Evolutionary conservation across 2,797 vertebrate species (phyloP), one percentile per base, ranked within the genome.

Genomic region (Acrossocheilus fasciatus): DNA sequence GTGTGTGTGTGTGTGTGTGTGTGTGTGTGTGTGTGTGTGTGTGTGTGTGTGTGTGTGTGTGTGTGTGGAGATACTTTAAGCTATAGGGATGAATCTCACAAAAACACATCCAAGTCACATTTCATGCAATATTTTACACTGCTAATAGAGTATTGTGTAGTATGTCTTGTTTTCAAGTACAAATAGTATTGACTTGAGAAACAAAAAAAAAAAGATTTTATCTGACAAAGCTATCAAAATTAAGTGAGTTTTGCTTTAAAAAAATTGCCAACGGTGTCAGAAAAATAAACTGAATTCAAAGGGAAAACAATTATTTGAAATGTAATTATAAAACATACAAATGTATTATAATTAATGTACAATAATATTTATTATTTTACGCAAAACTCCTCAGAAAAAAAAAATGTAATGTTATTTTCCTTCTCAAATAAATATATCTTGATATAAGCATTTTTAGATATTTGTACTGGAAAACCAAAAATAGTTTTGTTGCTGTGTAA

Each of bases 81-180:
- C 30, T 30, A 77, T 14, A 36, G 54, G 75, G 75, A 23, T 5
- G 7, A 57, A 77, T 77, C 74, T 77, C 50, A 77, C 52, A 39
- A 77, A 77, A 52, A 77, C 50, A 7, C 5, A 30, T 52, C 45
- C 17, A 34, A 17, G 26, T 54, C 17, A 6, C 2, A 52, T 74
- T 74, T 4, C 9, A 17, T 47, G 30, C 3, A 7, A 36, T 34
- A 15, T 34, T 7, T 14, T 66, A 34, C 62, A 34, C 26, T 15
- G 12, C 26, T 34, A 34, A 20, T 23, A 7, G 18, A 14, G 3
- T 30, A 54, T 69, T 20, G 39, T 12, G 41, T 43, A 43, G 41
- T 2, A 43, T 14, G 18, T 76, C 30, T 14, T 12, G 34, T 76
- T 76, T 76, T 23, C 30, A 5, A 52, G 47, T 52, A 11, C 70